phyloP scores from a whole-genome alignment of 2,797 vertebrate species.

The Lutjanus campechanus region DNA sequence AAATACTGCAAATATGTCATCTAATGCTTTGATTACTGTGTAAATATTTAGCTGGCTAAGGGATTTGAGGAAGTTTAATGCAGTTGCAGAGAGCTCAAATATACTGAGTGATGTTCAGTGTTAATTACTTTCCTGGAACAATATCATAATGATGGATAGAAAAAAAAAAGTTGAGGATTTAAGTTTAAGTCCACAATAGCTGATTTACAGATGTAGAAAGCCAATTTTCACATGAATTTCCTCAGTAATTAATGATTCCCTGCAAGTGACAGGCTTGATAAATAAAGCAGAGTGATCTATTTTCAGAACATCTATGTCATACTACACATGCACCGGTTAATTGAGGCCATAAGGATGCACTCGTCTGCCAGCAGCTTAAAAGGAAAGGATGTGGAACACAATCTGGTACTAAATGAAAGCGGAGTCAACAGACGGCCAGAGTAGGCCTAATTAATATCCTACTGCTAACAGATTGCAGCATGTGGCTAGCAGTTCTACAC shows the following conservation, averaged over 20 bases:
- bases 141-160: neutral
- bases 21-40: conserved; percentile 25
- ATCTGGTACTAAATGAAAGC: conserved; percentile 74
- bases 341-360: conserved; percentile 69
- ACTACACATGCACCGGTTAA: conserved; percentile 53
- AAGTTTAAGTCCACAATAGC: conserved; percentile 1
- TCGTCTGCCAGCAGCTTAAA: conserved; percentile 73
- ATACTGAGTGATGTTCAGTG: conserved; percentile 10
- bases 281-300: conserved; percentile 51
- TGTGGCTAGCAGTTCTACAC: conserved; percentile 65
- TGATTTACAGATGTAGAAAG: neutral
- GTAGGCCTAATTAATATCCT: conserved; percentile 77
- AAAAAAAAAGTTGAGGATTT: conserved; percentile 1
- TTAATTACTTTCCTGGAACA: conserved; percentile 27
- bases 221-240: conserved; percentile 18
- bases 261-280: conserved; percentile 35
- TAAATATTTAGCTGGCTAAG: conserved; percentile 26
- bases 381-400: conserved; percentile 72
- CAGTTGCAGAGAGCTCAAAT: conserved; percentile 2
- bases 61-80: conserved; percentile 6
- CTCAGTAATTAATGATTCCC: conserved; percentile 28
- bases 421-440: conserved; percentile 69
- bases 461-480: conserved; percentile 75
- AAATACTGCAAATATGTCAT: conserved; percentile 20
- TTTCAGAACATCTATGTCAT: conserved; percentile 60